These are phyloP conservation scores for Neoaliturus tenellus DNA, from an alignment of 2,888 invertebrate species.

Conservation along the genomic window DNA sequence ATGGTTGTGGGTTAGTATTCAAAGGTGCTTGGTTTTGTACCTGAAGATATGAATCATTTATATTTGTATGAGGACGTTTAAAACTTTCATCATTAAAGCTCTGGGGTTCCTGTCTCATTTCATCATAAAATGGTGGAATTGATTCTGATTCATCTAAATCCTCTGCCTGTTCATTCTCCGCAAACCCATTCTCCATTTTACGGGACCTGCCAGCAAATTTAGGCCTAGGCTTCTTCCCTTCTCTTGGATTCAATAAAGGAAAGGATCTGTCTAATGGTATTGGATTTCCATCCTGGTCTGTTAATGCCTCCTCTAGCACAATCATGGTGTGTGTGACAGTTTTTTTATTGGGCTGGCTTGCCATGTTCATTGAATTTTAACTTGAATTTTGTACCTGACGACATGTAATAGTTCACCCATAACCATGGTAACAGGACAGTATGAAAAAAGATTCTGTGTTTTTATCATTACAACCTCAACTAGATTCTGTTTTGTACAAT, in stretches of 20 bases:
- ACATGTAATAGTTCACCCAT: not conserved
- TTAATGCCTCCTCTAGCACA: not conserved
- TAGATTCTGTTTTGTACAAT: too few relatives aligned
- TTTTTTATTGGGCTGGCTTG: not conserved
- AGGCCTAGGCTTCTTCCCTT: not conserved
- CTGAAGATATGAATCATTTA: too few relatives aligned
- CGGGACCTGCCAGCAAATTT: too few relatives aligned
- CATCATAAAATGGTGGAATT: too few relatives aligned
- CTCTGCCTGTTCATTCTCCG: not conserved
- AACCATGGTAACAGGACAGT: not conserved
- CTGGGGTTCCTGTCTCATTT: too few relatives aligned
- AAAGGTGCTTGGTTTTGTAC: too few relatives aligned
- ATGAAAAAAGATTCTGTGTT: too few relatives aligned
- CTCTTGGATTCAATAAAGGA: not conserved
- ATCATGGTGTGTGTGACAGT: not conserved
- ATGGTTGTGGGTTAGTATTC: too few relatives aligned
- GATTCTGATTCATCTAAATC: not conserved
- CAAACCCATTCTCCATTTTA: too few relatives aligned
- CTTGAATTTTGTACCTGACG: not conserved
- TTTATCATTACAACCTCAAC: too few relatives aligned
- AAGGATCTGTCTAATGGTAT: not conserved
- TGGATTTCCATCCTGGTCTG: not conserved
- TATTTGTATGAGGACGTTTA: too few relatives aligned
- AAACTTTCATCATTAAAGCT: too few relatives aligned
- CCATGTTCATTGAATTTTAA: not conserved